Conservation (phyloP, 2,113 vertebrate genomes). For the Illadopsis cleaveri region DNA sequence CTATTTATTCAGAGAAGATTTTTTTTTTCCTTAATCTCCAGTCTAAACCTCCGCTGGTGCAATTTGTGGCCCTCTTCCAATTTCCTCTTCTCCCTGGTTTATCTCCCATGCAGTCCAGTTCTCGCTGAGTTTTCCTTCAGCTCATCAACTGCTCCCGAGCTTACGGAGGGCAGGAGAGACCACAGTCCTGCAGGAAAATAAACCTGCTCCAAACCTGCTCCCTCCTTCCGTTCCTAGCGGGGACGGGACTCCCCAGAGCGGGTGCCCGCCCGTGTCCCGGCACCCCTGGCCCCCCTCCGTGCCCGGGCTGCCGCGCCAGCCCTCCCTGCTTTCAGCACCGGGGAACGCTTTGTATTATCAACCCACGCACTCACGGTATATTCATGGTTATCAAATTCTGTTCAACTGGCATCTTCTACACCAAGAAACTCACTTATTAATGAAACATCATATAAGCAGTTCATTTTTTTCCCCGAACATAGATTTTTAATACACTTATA, state of each 20-base stretch:
- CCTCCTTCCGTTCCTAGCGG: rapidly evolving
- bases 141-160: background rate
- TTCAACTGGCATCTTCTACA: background rate
- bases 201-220: background rate
- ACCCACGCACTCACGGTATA: background rate
- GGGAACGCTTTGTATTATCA: rapidly evolving
- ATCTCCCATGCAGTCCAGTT: rapidly evolving
- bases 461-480: background rate
- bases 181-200: background rate
- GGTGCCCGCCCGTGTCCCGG: background rate
- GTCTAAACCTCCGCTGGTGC: background rate
- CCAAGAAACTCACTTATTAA: background rate
- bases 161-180: background rate
- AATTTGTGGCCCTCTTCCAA: background rate
- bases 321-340: background rate
- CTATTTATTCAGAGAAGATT: background rate
- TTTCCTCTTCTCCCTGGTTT: background rate
- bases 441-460: background rate
- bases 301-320: background rate
- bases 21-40: background rate
- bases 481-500: too few species aligned
- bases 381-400: background rate
- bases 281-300: too few species aligned
- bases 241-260: background rate
- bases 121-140: background rate